Percentiles rank a stretch among this genome's conserved stretches.
Evolutionary conservation across 1,140 invertebrate genomes (phyloP).

Genomic region (Aphis gossypii): DNA sequence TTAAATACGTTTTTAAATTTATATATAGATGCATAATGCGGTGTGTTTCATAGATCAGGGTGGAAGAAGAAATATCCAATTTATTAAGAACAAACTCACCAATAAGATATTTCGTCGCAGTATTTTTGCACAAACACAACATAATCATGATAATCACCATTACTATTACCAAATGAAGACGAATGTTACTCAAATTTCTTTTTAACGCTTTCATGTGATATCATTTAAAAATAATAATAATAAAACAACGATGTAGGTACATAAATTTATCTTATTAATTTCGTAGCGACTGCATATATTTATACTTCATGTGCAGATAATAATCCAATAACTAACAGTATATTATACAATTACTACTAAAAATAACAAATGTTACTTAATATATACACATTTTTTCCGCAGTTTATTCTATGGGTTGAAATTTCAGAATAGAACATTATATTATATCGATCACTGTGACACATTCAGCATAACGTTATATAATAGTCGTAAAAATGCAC

Average conservation of each 20-base stretch:
- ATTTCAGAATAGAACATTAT: background rate
- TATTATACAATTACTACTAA: background rate
- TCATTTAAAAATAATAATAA: background rate
- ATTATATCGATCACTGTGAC: background rate
- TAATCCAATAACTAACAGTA: background rate
- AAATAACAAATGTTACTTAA: background rate
- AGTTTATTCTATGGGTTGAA: background rate
- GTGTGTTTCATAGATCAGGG: background rate
- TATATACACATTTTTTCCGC: background rate
- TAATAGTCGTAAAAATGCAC: background rate
- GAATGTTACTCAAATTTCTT: background rate
- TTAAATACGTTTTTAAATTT: background rate
- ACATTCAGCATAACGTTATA: background rate
- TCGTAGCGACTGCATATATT: background rate
- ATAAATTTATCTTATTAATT: background rate
- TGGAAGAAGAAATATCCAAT: accelerated
- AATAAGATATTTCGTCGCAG: background rate
- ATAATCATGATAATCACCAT: too few relatives aligned
- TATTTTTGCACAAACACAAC: too few relatives aligned
- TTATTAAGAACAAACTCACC: background rate
- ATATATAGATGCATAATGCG: background rate
- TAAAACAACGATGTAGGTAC: background rate
- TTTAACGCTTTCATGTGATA: background rate
- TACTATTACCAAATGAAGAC: background rate
- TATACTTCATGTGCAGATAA: background rate